phyloP scores from a whole-genome alignment of 2,797 vertebrate species.

The Gambusia yucatana region DNA sequence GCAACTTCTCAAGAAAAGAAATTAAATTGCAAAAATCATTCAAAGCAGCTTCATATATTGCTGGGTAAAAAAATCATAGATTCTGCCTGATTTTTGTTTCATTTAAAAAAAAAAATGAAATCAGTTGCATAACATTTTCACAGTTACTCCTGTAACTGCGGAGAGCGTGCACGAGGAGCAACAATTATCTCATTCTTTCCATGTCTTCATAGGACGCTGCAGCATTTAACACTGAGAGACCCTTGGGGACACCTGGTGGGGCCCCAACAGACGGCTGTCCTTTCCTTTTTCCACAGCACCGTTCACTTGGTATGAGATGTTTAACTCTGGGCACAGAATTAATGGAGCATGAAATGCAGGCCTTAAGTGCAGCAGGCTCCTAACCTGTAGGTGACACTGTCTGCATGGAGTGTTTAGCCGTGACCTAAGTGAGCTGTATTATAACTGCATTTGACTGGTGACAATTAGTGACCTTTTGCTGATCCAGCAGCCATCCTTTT shows the following conservation, averaged over 20 bases:
- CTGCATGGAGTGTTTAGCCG: constrained; percentile 57
- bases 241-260: constrained; percentile 48
- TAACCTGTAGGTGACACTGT: constrained; percentile 73
- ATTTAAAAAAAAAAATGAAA: neutral
- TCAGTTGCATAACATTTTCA: neutral
- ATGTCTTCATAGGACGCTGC: constrained; percentile 7
- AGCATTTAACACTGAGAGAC: constrained; percentile 46
- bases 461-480: constrained; percentile 82
- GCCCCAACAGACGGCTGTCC: constrained; percentile 62
- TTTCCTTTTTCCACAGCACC: constrained; percentile 32
- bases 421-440: constrained; percentile 70
- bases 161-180: constrained; percentile 16
- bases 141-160: neutral
- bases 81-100: neutral
- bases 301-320: constrained; percentile 62
- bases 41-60: neutral
- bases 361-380: constrained; percentile 72
- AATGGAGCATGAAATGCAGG: constrained; percentile 78
- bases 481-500: constrained; percentile 76
- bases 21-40: neutral
- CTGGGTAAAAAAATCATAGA: neutral
- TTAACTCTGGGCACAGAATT: constrained; percentile 68
- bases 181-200: constrained; percentile 37
- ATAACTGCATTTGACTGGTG: constrained; percentile 82
- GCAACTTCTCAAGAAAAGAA: constrained; percentile 14